A percentile compares a stretch with the other conserved stretches of the same genome.
Conservation (phyloP, 2,888 invertebrate genomes). For the Orthonevra nobilis region DNA sequence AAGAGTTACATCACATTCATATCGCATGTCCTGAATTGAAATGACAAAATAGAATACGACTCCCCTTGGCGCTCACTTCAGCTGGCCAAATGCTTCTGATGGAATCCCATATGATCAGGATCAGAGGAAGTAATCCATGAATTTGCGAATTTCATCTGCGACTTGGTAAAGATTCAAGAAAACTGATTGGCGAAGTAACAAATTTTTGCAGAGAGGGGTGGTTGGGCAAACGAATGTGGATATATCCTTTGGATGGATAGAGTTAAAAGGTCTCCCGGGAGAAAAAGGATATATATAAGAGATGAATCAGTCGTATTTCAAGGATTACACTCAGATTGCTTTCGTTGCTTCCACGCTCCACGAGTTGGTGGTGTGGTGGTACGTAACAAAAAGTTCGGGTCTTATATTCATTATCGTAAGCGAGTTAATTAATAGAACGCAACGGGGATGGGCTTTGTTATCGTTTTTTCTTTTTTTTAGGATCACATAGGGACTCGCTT, state of each 20-base stretch:
- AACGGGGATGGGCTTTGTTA: background rate
- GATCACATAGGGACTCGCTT: background rate
- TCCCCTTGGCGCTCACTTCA: background rate
- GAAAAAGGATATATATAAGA: conserved; percentile 4
- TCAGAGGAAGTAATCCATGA: background rate
- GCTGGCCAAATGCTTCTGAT: background rate
- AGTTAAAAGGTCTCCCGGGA: background rate
- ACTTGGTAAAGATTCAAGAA: background rate
- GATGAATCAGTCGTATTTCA: background rate
- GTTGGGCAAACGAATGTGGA: background rate
- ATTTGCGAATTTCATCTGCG: background rate
- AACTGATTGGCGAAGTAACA: conserved; percentile 18
- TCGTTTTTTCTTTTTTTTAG: background rate
- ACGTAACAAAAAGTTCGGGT: conserved; percentile 21
- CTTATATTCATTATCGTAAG: conserved; percentile 39
- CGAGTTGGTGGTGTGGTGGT: conserved; percentile 2
- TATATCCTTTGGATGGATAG: background rate
- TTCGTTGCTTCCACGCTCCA: too few relatives aligned
- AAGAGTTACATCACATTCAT: too few relatives aligned
- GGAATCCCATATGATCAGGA: background rate
- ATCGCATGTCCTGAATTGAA: background rate
- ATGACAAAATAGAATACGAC: conserved; percentile 4
- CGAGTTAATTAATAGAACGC: conserved; percentile 25
- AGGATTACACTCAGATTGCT: conserved; percentile 2
- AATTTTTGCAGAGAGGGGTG: background rate